These are phyloP conservation scores for Hypselothyrea guttata DNA, from an alignment of 2,888 invertebrate species.

Conservation along the genomic window DNA sequence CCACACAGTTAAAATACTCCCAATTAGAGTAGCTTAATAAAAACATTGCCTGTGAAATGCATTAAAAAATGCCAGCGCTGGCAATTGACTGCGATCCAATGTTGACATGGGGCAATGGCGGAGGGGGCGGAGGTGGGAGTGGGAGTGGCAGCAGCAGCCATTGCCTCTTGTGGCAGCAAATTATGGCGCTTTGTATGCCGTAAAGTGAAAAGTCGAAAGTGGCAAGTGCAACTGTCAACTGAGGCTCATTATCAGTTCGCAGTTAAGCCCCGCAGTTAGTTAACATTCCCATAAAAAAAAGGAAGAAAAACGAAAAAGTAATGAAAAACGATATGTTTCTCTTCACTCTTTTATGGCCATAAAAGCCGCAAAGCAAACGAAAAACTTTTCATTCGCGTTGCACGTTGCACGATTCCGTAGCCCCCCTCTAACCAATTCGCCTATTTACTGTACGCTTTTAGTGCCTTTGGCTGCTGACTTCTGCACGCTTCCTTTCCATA, in stretches of 20 bases:
- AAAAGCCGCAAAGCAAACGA: conserved; percentile 35
- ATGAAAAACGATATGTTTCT: too few species aligned
- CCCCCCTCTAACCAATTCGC: too few species aligned
- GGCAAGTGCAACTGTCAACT: conserved; percentile 49
- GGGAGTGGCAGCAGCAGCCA: neutral
- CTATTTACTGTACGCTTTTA: neutral
- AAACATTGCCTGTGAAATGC: conserved; percentile 13
- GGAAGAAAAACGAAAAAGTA: too few species aligned
- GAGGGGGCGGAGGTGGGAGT: too few species aligned
- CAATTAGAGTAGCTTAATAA: too few species aligned
- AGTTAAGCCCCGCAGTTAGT: conserved; percentile 36
- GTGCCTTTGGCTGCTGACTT: conserved; percentile 16
- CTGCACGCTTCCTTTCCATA: conserved; percentile 60
- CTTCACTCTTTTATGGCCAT: conserved; percentile 1
- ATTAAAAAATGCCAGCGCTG: conserved; percentile 5
- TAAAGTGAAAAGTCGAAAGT: conserved; percentile 20
- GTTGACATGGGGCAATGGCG: neutral
- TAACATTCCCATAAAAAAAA: conserved; percentile 9
- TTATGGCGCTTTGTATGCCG: conserved; percentile 12
- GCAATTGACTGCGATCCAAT: conserved; percentile 6
- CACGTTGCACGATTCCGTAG: conserved; percentile 11
- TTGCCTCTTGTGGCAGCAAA: conserved; percentile 10
- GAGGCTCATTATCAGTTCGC: conserved; percentile 50
- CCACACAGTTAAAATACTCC: too few species aligned
- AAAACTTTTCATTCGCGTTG: conserved; percentile 38